Percentiles rank a stretch among this genome's conserved stretches.
Evolutionary conservation across 2,113 vertebrate species (phyloP).

Genomic region (Bufo bufo): DNA sequence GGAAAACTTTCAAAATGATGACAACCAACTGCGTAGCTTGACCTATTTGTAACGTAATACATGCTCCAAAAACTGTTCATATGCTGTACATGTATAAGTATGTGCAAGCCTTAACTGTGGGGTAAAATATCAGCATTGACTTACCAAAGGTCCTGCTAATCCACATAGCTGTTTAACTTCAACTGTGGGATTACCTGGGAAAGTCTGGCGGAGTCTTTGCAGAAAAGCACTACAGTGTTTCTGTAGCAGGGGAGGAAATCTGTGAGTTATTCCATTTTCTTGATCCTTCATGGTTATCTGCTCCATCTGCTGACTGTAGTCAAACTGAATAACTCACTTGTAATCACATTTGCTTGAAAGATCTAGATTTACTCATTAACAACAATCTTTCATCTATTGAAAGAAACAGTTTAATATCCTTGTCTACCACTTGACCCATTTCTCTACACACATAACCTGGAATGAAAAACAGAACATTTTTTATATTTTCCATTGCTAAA

Average conservation of each 20-base stretch:
- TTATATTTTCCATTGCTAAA: not conserved
- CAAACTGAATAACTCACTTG: not conserved
- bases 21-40: no score
- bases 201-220: not conserved
- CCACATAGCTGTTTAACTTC: conserved; percentile 51
- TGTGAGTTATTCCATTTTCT: not conserved
- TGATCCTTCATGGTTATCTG: not conserved
- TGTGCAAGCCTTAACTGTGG: not conserved
- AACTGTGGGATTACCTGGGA: not conserved
- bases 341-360: not conserved
- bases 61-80: not conserved
- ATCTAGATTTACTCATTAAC: conserved; percentile 22
- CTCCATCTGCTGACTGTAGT: conserved; percentile 22
- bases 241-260: not conserved
- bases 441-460: not conserved
- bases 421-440: not conserved
- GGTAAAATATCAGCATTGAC: not conserved
- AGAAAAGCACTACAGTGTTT: conserved; percentile 19
- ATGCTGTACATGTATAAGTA: not conserved
- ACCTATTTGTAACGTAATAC: not conserved
- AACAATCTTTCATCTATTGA: conserved; percentile 41
- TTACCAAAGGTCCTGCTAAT: conserved; percentile 51
- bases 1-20: no score
- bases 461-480: not conserved
- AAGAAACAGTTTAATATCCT: not conserved